phyloP scores from a whole-genome alignment of 2,888 invertebrate species.

The Deroplatys truncata region DNA sequence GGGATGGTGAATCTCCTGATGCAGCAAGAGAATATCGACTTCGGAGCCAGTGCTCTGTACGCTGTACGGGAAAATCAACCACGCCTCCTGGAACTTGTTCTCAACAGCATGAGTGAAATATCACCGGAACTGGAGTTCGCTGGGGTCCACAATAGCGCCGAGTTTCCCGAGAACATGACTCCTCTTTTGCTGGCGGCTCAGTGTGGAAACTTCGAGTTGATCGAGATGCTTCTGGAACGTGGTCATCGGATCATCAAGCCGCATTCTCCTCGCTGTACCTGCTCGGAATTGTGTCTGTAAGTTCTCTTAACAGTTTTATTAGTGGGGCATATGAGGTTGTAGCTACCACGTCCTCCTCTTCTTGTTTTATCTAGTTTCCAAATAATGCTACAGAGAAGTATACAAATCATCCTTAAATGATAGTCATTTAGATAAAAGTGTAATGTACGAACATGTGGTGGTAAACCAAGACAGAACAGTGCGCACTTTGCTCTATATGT shows the following conservation, averaged over 20 bases:
- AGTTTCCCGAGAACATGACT: slow-evolving; percentile 65
- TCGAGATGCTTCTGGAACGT: slow-evolving; percentile 59
- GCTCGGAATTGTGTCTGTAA: neutral
- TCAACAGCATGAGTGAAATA: slow-evolving; percentile 47
- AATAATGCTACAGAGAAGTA: no score
- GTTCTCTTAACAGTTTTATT: neutral
- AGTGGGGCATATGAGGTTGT: neutral
- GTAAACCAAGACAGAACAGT: no score
- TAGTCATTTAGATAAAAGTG: no score
- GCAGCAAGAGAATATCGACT: slow-evolving; percentile 55
- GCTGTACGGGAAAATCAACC: slow-evolving; percentile 61
- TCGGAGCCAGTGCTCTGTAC: slow-evolving; percentile 64
- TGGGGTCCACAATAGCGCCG: slow-evolving; percentile 47
- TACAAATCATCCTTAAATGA: no score
- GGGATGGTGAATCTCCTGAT: slow-evolving; percentile 62
- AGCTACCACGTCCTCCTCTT: no score
- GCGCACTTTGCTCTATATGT: no score
- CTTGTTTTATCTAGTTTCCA: no score
- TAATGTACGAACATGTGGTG: no score
- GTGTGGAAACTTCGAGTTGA: slow-evolving; percentile 65
- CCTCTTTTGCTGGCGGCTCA: slow-evolving; percentile 68
- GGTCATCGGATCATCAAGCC: slow-evolving; percentile 48
- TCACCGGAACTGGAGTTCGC: slow-evolving; percentile 46
- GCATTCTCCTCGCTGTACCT: neutral
- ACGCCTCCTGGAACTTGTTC: slow-evolving; percentile 55